Evolutionary conservation across 1,140 invertebrate species (phyloP), one percentile per base, ranked within the genome.

Genomic region (Varroa destructor): DNA sequence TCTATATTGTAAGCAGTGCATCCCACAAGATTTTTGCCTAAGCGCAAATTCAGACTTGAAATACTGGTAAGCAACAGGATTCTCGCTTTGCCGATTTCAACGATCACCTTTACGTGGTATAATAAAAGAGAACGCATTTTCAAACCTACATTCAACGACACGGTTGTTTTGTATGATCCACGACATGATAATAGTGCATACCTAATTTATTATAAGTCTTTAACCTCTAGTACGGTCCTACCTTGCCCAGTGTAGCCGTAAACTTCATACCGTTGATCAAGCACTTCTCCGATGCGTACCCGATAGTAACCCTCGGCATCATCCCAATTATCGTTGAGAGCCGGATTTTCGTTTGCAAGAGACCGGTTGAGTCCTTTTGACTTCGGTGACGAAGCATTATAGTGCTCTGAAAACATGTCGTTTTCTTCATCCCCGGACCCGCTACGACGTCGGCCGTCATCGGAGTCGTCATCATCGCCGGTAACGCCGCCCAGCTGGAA

Each of bases 181-280:
- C 25, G 25, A 25, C 25, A 25, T 25, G 25, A 25, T 25, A 25
- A 25, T 25, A 25, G 25, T 25, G 25, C 25, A 25, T 25, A 25
- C 25, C 25, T 25, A 25, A 25, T 25, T 25, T 25, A 25, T 25
- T 25, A 25, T 25, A 25, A 25, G 25, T 25, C 25, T 25, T 25
- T 25, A 25, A 25, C 25, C 25, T 25, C 25, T 25, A 25, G 25
- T 25, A 25, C 25, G 25, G 25, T 25, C 25, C 12, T 40, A 36
- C 97, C 97, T 80, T 98, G 93, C 0, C 97, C 97, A 0, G 95
- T 99, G 78, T 95, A 97, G 10, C 95, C 96, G 82, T 91, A 97
- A 1, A 99, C 94, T 46, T 81, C 77, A 78, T 99, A 99, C 40
- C 96, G 84, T 67, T 85, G 87, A 80, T 99, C 93, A 6, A 99